Evolutionary conservation across 2,113 vertebrate species (phyloP), one percentile per base, ranked within the genome.

Genomic region (Procapra przewalskii): DNA sequence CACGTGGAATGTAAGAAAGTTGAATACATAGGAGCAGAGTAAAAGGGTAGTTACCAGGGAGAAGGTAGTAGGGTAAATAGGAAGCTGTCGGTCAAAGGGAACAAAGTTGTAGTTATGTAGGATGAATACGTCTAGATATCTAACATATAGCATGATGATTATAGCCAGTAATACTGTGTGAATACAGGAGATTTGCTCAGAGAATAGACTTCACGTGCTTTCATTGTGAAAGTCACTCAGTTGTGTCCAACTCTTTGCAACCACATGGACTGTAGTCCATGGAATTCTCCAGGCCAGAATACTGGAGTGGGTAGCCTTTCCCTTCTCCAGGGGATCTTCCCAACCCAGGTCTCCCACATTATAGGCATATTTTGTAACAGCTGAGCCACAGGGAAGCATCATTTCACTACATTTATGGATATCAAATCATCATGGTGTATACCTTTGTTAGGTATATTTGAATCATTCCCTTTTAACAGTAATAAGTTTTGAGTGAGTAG

Each of bases 221-320:
- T 67, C 85, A 64, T 15, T 62, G 60, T 31, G 29, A 62, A 62
- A 62, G 29, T 62, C 6, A 1, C 13, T 62, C 29, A 62, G 60
- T 31, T 0, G 0, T 62, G 59, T 62, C 59, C 5, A 14, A 31
- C 6, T 31, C 29, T 60, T 60, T 29, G 13, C 1, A 2, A 62
- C 13, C 13, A 15, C 12, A 31, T 62, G 29, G 13, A 31, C 59
- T 31, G 2, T 31, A 62, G 59, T 62, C 13, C 13, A 62, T 31
- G 59, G 13, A 15, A 62, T 31, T 62, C 59, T 62, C 60, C 29
- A 62, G 5, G 60, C 29, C 60, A 62, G 60, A 62, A 62, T 62
- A 62, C 60, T 62, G 29, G 60, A 62, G 60, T 62, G 60, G 60
- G 60, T 62, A 62, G 29, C 29, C 60, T 62, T 62, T 31, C 29